phyloP scores from a whole-genome alignment of 2,888 invertebrate genomes.

The Rhodophaea formosa region DNA sequence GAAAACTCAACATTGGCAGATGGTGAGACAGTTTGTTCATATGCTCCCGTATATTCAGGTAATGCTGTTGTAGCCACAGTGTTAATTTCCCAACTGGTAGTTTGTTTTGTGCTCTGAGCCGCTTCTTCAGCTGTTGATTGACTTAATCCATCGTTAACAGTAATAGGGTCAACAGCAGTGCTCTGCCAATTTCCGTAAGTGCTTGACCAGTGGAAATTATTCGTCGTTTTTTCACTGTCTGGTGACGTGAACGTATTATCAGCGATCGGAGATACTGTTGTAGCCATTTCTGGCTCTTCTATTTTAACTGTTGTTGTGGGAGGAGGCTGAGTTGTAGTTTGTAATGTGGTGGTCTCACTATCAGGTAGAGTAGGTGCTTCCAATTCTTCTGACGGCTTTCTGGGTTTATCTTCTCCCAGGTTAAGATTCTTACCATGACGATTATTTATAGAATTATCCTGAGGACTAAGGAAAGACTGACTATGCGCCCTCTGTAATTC shows the following conservation, averaged over 20 bases:
- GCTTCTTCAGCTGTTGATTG: slow-evolving; percentile 54
- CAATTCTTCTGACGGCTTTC: slow-evolving; percentile 64
- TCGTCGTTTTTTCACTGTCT: slow-evolving; percentile 65
- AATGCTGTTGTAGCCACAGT: slow-evolving; percentile 51
- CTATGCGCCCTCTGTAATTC: slow-evolving; percentile 86
- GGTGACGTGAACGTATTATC: slow-evolving; percentile 64
- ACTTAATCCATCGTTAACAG: slow-evolving; percentile 85
- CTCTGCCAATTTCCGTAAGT: slow-evolving; percentile 83
- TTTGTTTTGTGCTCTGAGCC: slow-evolving; percentile 46
- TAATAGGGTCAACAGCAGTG: slow-evolving; percentile 86
- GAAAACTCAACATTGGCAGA: slow-evolving; percentile 52
- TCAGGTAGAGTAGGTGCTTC: slow-evolving; percentile 65
- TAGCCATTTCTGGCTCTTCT: slow-evolving; percentile 47
- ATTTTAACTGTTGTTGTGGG: slow-evolving; percentile 46
- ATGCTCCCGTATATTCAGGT: slow-evolving; percentile 49
- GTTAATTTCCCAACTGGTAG: slow-evolving; percentile 41
- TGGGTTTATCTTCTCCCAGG: slow-evolving; percentile 42
- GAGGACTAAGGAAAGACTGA: slow-evolving; percentile 84
- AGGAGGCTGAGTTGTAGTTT: slow-evolving; percentile 47
- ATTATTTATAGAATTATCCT: slow-evolving; percentile 60
- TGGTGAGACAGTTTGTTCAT: slow-evolving; percentile 58
- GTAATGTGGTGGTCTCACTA: slow-evolving; percentile 49
- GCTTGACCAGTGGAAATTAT: slow-evolving; percentile 74
- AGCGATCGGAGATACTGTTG: slow-evolving; percentile 50
- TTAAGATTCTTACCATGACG: slow-evolving; percentile 68